Conservation (phyloP, 1,140 invertebrate genomes). For the Drosophila mojavensis region DNA sequence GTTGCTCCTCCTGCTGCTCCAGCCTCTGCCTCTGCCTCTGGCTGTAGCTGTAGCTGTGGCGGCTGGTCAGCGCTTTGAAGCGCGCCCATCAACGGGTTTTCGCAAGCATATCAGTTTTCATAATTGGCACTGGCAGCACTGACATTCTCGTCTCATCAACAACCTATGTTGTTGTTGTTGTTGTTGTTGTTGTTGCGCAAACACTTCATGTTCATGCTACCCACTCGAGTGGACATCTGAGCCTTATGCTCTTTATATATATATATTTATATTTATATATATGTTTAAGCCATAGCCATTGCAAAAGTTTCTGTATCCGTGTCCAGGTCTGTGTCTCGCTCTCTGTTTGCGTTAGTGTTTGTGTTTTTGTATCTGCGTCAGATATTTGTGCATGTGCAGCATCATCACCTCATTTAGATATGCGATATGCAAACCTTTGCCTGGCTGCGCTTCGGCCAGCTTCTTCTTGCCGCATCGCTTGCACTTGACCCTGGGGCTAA, state of each 20-base stretch:
- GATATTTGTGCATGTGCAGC: slow-evolving; percentile 71
- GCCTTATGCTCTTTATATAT: slow-evolving; percentile 59
- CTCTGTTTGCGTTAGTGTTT: slow-evolving; percentile 7
- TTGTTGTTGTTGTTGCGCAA: slow-evolving; percentile 65
- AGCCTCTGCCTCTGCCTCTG: too few relatives aligned
- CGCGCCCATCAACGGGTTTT: slow-evolving; percentile 79
- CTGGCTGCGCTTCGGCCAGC: slow-evolving; percentile 55
- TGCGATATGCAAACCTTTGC: slow-evolving; percentile 78
- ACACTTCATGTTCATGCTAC: slow-evolving; percentile 79
- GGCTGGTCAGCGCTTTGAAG: slow-evolving; percentile 57
- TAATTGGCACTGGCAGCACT: slow-evolving; percentile 73
- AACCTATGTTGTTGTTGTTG: slow-evolving; percentile 17
- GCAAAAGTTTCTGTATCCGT: slow-evolving; percentile 32
- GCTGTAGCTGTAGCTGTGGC: not conserved
- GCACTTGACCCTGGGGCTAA: slow-evolving; percentile 80
- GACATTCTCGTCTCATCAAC: slow-evolving; percentile 34
- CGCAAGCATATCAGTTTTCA: slow-evolving; percentile 80
- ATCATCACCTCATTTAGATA: slow-evolving; percentile 82
- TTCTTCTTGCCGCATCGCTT: slow-evolving; percentile 50
- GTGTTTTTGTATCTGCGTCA: slow-evolving; percentile 29
- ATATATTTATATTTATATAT: not conserved
- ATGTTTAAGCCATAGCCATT: slow-evolving; percentile 35
- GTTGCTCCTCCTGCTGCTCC: not conserved
- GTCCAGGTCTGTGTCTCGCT: slow-evolving; percentile 20
- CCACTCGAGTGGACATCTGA: slow-evolving; percentile 81